Evolutionary conservation across 2,113 vertebrate species (phyloP).

Genomic region (Bambusicola thoracicus): DNA sequence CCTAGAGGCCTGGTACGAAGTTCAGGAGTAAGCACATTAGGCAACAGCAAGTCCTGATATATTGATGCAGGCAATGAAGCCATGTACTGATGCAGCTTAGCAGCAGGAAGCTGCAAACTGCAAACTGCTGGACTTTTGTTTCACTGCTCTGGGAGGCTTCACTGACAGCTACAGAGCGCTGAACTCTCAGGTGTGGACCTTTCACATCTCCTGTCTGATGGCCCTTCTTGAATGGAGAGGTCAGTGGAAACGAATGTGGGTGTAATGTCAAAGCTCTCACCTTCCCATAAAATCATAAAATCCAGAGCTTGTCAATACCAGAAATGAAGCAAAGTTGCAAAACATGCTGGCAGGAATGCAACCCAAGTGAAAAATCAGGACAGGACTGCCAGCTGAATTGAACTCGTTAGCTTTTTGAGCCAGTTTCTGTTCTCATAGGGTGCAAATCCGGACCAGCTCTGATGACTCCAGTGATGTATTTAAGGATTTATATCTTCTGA

Average conservation of each 20-base stretch:
- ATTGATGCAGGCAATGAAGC: background rate
- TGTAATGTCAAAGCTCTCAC: background rate
- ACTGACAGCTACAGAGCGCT: background rate
- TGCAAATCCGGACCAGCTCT: constrained; percentile 36
- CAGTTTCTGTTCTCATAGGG: constrained; percentile 45
- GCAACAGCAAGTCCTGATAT: background rate
- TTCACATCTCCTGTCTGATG: background rate
- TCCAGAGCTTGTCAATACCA: constrained; percentile 15
- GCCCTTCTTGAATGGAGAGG: background rate
- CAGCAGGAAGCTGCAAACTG: background rate
- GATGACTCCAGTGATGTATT: constrained; percentile 8
- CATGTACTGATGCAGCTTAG: background rate
- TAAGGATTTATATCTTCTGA: constrained; percentile 51
- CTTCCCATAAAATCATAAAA: background rate
- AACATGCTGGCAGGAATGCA: constrained; percentile 25
- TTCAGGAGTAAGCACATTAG: background rate
- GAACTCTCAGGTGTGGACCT: background rate
- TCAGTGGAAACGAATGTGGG: background rate
- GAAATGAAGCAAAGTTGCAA: background rate
- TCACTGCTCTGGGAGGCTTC: accelerated
- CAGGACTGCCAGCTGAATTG: constrained; percentile 17
- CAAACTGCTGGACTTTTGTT: background rate
- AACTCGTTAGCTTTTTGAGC: background rate
- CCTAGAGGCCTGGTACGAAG: background rate
- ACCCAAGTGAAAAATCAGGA: background rate